Evolutionary conservation across 2,888 invertebrate genomes (phyloP), one percentile per base, ranked within the genome.

Genomic region (Pantelozetes paolii): DNA sequence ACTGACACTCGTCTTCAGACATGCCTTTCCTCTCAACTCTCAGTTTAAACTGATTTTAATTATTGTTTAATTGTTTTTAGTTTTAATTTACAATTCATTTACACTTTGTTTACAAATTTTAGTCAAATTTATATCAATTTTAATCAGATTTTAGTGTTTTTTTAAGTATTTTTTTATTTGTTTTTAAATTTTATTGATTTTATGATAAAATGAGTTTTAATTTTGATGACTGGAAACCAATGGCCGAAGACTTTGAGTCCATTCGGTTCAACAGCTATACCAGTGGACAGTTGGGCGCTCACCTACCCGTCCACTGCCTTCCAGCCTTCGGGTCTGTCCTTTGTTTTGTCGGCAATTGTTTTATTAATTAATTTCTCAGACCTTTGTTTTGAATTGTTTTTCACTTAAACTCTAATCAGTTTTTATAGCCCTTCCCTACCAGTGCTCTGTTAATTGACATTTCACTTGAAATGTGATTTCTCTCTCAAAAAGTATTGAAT

Each of bases 201-300:
- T 36, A 64, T 48, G 3, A 15, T 9, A 64, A 64, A 64, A 64
- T 64, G 62, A 64, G 36, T 32, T 32, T 36, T 18, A 20, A 36
- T 36, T 36, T 64, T 23, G 69, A 69, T 6, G 69, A 69, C 1
- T 69, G 69, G 69, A 42, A 40, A 11, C 69, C 69, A 42, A 69
- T 69, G 69, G 18, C 11, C 18, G 69, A 69, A 13, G 69, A 69
- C 69, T 69, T 26, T 20, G 18, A 45, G 23, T 42, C 42, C 20
- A 45, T 69, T 9, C 8, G 26, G 26, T 69, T 45, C 28, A 69
- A 69, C 18, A 69, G 69, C 26, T 69, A 69, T 45, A 26, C 20
- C 23, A 23, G 26, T 28, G 69, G 69, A 11, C 62, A 64, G 62
- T 23, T 26, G 15, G 69, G 42, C 15, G 26, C 45, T n/a, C 45